Evolutionary conservation across 2,113 vertebrate genomes (phyloP), one percentile per base, ranked within the genome.

Genomic region (Actenoides lindsayi): DNA sequence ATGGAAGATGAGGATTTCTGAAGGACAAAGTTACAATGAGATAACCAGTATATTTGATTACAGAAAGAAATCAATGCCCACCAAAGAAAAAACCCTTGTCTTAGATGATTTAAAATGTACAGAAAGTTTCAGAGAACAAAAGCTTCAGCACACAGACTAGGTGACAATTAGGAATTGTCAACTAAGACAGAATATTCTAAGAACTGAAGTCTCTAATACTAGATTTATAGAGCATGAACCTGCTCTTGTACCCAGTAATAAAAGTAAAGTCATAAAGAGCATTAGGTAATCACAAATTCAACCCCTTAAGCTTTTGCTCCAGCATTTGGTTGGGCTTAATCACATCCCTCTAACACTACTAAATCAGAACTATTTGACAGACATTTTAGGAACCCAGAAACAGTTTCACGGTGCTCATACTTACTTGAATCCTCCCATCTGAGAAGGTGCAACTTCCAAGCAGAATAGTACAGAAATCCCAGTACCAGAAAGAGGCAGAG

Each of bases 401-500:
- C 60, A 73, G 51, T 39, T 46, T 53, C 48, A n/a, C 1, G 0
- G 6, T 27, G 50, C 33, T 82, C 25, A 46, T 95, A 99, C 99
- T 99, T 99, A 99, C 99, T 99, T 95, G 99, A 97, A 96, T 99
- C 99, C 97, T 99, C 99, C 99, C 99, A 99, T 60, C 98, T 98
- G 93, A 98, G 98, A 74, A 99, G 98, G 96, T 99, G 99, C 56
- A 99, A 98, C 98, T 99, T 99, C 98, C 99, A 98, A 6, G 99
- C 99, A 42, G 99, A 99, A 92, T 99, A 99, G 98, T 99, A 99
- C 88, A 99, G 98, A 98, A 99, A 99, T 94, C 98, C 99, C 97
- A 99, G 97, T 51, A 99, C 99, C 97, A 99, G 98, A 96, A 99
- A 98, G 96, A 99, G 98, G 98, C 99, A 99, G 96, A 99, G 98